These are phyloP conservation scores for Microchirus variegatus DNA, from an alignment of 2,797 vertebrate species.

Conservation along the genomic window DNA sequence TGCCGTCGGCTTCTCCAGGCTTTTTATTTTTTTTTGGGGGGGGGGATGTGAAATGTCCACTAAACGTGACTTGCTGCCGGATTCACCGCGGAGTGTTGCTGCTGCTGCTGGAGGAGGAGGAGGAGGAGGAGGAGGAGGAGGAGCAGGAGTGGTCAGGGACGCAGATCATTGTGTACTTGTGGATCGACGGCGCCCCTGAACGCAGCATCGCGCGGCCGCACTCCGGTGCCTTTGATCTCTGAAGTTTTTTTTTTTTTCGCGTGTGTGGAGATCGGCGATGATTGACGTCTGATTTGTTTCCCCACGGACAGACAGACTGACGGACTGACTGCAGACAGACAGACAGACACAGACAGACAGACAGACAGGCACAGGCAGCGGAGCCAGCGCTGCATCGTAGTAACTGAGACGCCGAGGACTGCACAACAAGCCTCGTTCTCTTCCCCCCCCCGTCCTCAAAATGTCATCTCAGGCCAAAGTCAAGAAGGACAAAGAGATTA, in stretches of 20 bases:
- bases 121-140: slow-evolving; percentile 47
- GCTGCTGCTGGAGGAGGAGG: background rate
- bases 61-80: slow-evolving; percentile 40
- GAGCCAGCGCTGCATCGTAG: slow-evolving; percentile 53
- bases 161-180: slow-evolving; percentile 53
- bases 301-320: slow-evolving; percentile 30
- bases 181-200: slow-evolving; percentile 58
- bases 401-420: slow-evolving; percentile 52
- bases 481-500: slow-evolving; percentile 98
- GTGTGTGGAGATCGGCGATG: slow-evolving; percentile 51
- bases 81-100: slow-evolving; percentile 29
- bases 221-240: slow-evolving; percentile 37
- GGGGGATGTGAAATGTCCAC: slow-evolving; percentile 51
- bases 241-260: too few relatives aligned
- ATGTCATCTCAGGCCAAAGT: slow-evolving; percentile 92
- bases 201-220: slow-evolving; percentile 32
- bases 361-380: slow-evolving; percentile 36
- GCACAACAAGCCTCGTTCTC: too few relatives aligned
- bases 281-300: slow-evolving; percentile 50
- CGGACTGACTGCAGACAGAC: too few relatives aligned
- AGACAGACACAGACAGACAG: too few relatives aligned
- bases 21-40: too few relatives aligned
- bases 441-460: slow-evolving; percentile 55
- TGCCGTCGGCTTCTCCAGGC: too few relatives aligned
- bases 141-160: slow-evolving; percentile 40